Conservation (phyloP, 1,140 invertebrate genomes). For the Drosophila triauraria region DNA sequence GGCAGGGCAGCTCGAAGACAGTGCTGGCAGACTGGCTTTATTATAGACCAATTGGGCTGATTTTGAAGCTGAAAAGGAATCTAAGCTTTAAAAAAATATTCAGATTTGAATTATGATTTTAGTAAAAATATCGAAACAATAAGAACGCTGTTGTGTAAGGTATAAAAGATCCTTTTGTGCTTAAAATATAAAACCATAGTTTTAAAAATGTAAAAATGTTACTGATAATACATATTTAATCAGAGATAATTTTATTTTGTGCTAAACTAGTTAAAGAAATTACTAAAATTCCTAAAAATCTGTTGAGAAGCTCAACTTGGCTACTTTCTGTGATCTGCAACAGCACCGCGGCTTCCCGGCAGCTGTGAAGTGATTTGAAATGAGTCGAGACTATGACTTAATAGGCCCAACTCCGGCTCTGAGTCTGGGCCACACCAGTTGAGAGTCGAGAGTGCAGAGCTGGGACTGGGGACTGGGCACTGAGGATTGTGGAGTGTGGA, state of each 20-base stretch:
- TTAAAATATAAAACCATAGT: background rate
- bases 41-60: background rate
- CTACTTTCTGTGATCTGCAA: slow-evolving; percentile 8
- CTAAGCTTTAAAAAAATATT: background rate
- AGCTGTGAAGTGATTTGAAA: slow-evolving; percentile 78
- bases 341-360: slow-evolving; percentile 9
- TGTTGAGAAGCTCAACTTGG: background rate
- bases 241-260: background rate
- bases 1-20: slow-evolving; percentile 23
- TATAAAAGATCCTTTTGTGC: rapidly evolving
- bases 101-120: rapidly evolving
- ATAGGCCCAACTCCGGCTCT: slow-evolving; percentile 69
- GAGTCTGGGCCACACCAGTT: slow-evolving; percentile 55
- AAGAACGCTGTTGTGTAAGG: background rate
- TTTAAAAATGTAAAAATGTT: background rate
- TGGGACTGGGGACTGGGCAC: slow-evolving; percentile 12
- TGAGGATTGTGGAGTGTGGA: slow-evolving; percentile 50
- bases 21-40: background rate
- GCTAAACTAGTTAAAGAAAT: background rate
- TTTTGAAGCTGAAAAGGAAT: background rate
- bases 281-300: background rate
- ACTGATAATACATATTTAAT: background rate
- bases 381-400: slow-evolving; percentile 80
- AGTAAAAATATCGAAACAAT: background rate
- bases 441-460: slow-evolving; percentile 25